Percentiles rank a stretch among this genome's conserved stretches.
phyloP scores from a whole-genome alignment of 2,797 vertebrate genomes.

The Cottoperca gobio region DNA sequence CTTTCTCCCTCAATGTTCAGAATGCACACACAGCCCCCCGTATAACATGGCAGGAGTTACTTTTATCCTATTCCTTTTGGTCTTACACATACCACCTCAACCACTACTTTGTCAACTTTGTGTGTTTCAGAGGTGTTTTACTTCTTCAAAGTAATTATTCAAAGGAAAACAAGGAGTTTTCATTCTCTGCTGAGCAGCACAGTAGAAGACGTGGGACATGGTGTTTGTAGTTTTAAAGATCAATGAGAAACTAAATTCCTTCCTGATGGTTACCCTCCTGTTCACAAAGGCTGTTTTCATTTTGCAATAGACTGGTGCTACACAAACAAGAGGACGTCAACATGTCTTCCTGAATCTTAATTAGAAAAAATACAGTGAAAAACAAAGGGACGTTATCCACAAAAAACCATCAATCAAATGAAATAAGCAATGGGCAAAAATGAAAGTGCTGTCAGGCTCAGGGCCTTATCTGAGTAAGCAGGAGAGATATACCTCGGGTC shows the following conservation, averaged over 20 bases:
- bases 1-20: conserved; percentile 20
- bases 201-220: conserved; percentile 31
- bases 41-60: conserved; percentile 19
- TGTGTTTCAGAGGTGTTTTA: conserved; percentile 30
- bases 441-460: conserved; percentile 68
- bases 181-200: conserved; percentile 24
- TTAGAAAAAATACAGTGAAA: conserved; percentile 53
- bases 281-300: conserved; percentile 52
- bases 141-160: conserved; percentile 44
- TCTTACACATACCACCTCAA: conserved; percentile 40
- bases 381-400: conserved; percentile 61
- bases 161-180: conserved; percentile 24
- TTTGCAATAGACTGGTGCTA: conserved; percentile 36
- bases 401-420: conserved; percentile 71
- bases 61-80: conserved; percentile 36
- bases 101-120: conserved; percentile 25
- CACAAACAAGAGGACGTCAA: conserved; percentile 50
- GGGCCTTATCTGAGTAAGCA: conserved; percentile 66
- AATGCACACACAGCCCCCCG: neutral
- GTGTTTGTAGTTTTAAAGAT: conserved; percentile 60
- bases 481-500: conserved; percentile 60
- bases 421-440: conserved; percentile 67
- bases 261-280: conserved; percentile 52
- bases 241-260: conserved; percentile 50
- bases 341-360: conserved; percentile 59